Conservation (phyloP, 2,113 vertebrate genomes). For the Oxyruncus cristatus region DNA sequence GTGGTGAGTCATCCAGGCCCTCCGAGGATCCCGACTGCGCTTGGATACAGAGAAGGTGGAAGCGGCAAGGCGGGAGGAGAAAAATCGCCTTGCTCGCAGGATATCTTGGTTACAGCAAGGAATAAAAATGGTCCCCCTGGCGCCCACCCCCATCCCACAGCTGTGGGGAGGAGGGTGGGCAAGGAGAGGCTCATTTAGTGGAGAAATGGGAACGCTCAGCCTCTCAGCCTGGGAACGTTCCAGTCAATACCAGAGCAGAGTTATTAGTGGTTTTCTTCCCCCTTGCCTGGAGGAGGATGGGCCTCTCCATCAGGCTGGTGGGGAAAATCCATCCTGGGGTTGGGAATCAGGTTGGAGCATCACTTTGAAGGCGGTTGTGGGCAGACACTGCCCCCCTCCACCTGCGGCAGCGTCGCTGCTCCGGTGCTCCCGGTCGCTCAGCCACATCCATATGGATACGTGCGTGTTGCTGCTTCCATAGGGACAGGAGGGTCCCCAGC, state of each 20-base stretch:
- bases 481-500: background rate
- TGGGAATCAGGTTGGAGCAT: background rate
- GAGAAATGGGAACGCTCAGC: background rate
- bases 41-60: background rate
- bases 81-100: background rate
- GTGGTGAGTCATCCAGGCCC: constrained; percentile 37
- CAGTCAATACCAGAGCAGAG: background rate
- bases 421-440: background rate
- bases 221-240: background rate
- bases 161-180: background rate
- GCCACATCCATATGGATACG: rapidly evolving
- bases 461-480: rapidly evolving
- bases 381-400: background rate
- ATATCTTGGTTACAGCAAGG: background rate
- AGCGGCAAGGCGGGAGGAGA: background rate
- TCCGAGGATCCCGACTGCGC: background rate
- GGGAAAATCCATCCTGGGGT: background rate
- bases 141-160: background rate
- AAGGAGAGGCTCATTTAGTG: background rate
- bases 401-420: rapidly evolving
- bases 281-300: background rate
- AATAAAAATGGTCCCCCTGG: background rate
- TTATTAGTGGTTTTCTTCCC: background rate
- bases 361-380: background rate
- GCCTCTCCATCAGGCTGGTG: background rate